phyloP scores from a whole-genome alignment of 2,888 invertebrate genomes.

The Nasonovia ribisnigri region DNA sequence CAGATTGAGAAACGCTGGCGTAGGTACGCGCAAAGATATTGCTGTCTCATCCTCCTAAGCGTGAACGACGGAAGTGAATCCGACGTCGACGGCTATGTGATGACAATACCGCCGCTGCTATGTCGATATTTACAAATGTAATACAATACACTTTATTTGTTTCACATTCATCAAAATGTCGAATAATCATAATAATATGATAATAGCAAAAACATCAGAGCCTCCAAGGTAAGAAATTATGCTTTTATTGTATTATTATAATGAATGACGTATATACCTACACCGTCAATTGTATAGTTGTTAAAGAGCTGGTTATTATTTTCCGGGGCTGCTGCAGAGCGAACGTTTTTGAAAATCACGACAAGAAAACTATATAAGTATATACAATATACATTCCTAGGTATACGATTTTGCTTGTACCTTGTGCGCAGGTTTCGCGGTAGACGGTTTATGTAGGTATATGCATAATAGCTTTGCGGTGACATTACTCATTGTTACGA shows the following conservation, averaged over 20 bases:
- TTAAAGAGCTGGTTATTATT: not conserved
- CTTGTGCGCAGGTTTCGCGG: not conserved
- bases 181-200: not conserved
- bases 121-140: not conserved
- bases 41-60: not conserved
- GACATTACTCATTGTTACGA: slow-evolving; percentile 38
- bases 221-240: not conserved
- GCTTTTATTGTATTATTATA: not conserved
- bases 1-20: too few species aligned
- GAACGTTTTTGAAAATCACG: not conserved
- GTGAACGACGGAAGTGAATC: not conserved
- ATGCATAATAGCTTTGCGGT: slow-evolving; percentile 31
- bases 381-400: not conserved
- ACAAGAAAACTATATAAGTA: not conserved
- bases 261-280: not conserved
- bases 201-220: not conserved
- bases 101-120: not conserved
- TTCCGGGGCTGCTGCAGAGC: not conserved
- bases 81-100: not conserved
- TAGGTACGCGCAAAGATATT: not conserved
- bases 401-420: not conserved
- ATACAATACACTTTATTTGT: not conserved
- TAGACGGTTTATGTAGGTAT: too few species aligned
- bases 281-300: not conserved
- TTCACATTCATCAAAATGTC: not conserved